Evolutionary conservation across 2,888 invertebrate genomes (phyloP), one percentile per base, ranked within the genome.

Genomic region (Zaprionus bogoriensis): DNA sequence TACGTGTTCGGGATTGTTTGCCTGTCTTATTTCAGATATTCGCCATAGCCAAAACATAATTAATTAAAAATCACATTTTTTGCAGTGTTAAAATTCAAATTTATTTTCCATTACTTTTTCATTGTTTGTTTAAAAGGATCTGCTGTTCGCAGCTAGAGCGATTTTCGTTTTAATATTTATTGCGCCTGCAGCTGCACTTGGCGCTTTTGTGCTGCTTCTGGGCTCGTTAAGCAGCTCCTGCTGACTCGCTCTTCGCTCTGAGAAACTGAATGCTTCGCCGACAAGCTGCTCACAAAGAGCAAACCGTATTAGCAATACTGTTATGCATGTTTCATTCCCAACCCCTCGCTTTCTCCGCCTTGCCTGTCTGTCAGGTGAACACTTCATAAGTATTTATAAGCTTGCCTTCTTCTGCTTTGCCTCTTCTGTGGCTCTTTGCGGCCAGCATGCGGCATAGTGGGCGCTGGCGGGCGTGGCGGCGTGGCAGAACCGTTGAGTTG

Each of bases 331-430:
- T 47, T 48, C 17, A 27, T 19, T 25, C 9, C 2, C 25, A 10
- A 36, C 12, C 19, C 12, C 36, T 28, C 4, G 1, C 14, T 7
- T n/a, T 2, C 17, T 9, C 6, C 5, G 41, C 7, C 17, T 25
- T 55, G 5, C n/a, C 42, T 44, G 52, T 39, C 47, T 50, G 53
- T 28, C 59, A 53, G 75, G 44, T 65, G 66, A 65, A 59, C 54
- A 60, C 59, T 74, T 72, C 70, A 71, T 74, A 72, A 69, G 71
- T 72, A 72, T 72, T 74, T 72, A 72, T 72, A 72, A 72, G 71
- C 74, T 74, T 41, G 55, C 64, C 54, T 59, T 54, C 52, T 38
- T 46, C 50, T 30, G 22, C 39, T 20, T 20, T 41, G 48, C 19
- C 36, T 10, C 19, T 44, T 22, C 39, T 30, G 45, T n/a, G n/a